These are phyloP conservation scores for Sprattus sprattus DNA, from an alignment of 2,113 vertebrate genomes.

Conservation along the genomic window DNA sequence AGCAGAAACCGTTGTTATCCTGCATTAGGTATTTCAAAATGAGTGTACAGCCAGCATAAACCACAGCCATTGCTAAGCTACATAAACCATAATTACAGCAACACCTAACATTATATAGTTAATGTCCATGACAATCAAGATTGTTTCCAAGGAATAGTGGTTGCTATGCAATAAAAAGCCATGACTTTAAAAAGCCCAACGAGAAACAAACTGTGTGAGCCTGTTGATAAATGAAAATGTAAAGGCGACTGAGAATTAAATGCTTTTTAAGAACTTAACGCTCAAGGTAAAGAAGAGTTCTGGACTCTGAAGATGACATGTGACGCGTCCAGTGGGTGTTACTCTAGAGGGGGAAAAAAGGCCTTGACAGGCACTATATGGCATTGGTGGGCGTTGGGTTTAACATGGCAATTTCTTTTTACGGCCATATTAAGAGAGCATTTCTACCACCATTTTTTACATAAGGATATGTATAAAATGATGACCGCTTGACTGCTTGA, in stretches of 20 bases:
- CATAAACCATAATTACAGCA: not conserved
- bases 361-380: too few species aligned
- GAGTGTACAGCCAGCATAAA: not conserved
- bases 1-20: too few species aligned
- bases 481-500: not conserved
- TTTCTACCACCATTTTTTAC: too few species aligned
- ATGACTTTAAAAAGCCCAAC: not conserved
- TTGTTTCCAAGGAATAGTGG: not conserved
- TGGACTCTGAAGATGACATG: not conserved
- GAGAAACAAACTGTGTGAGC: not conserved
- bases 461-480: not conserved
- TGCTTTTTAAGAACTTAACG: not conserved
- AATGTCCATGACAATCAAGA: not conserved
- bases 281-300: not conserved
- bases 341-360: not conserved
- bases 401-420: not conserved
- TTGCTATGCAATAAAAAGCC: not conserved
- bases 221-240: not conserved
- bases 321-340: not conserved
- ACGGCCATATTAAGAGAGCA: too few species aligned
- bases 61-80: not conserved
- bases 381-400: not conserved
- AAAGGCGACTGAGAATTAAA: not conserved
- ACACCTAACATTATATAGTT: too few species aligned
- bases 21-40: constrained; percentile 41